Evolutionary conservation across 2,888 invertebrate genomes (phyloP).

Genomic region (Polymixis lichenea): DNA sequence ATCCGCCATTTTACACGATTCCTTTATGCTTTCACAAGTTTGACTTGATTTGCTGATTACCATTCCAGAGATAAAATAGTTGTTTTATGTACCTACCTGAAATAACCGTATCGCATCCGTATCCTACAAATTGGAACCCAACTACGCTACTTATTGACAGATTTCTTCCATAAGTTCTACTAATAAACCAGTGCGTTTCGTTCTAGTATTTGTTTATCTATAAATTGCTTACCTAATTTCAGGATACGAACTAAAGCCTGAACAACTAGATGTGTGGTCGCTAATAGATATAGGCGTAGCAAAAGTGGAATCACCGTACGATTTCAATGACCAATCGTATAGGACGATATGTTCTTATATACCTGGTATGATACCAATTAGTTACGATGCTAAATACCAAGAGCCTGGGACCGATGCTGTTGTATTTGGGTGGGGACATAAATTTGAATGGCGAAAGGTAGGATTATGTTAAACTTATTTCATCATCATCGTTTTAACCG

Average conservation of each 20-base stretch:
- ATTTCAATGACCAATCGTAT: slow-evolving; percentile 58
- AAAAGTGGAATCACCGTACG: slow-evolving; percentile 73
- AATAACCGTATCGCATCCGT: not conserved
- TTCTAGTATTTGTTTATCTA: not conserved
- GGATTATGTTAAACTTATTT: slow-evolving; percentile 11
- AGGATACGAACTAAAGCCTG: slow-evolving; percentile 73
- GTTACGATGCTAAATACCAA: slow-evolving; percentile 68
- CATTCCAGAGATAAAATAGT: not conserved
- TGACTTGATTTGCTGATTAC: not conserved
- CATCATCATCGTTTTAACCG: too few relatives aligned
- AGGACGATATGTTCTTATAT: slow-evolving; percentile 66
- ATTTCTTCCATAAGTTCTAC: not conserved
- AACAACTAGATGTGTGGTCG: slow-evolving; percentile 72
- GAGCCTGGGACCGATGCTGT: slow-evolving; percentile 62
- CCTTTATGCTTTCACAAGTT: not conserved
- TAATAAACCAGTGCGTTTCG: not conserved
- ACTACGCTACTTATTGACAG: not conserved
- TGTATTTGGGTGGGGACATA: slow-evolving; percentile 74
- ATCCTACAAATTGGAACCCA: not conserved
- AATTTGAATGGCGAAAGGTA: slow-evolving; percentile 67
- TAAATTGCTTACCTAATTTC: slow-evolving; percentile 32
- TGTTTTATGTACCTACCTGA: not conserved
- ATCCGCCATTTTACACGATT: not conserved
- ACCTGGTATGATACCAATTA: slow-evolving; percentile 68
- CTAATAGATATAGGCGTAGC: slow-evolving; percentile 75